A percentile compares a stretch with the other conserved stretches of the same genome.
phyloP scores from a whole-genome alignment of 2,113 vertebrate species.

The Agapornis roseicollis region DNA sequence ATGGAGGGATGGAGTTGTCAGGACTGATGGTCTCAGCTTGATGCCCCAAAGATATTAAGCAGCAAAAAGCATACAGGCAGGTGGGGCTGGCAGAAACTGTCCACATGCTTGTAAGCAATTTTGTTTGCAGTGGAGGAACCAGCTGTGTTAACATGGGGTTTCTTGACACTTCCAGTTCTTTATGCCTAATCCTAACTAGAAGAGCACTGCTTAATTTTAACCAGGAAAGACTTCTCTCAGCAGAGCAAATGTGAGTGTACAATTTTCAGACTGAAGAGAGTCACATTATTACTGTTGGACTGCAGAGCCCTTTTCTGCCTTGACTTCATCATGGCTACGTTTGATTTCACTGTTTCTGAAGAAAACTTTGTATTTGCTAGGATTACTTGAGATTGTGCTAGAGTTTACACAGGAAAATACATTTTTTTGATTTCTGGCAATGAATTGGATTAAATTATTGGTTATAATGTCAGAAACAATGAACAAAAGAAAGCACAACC shows the following conservation, averaged over 20 bases:
- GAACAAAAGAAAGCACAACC: background rate
- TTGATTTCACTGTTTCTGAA: background rate
- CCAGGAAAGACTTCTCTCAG: background rate
- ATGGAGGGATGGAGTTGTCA: background rate
- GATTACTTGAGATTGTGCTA: background rate
- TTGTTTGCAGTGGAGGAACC: background rate
- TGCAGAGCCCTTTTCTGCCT: background rate
- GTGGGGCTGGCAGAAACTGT: background rate
- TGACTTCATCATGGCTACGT: background rate
- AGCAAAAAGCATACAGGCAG: background rate
- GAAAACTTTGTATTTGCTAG: background rate
- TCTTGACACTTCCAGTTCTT: background rate
- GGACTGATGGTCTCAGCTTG: background rate
- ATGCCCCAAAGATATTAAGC: background rate
- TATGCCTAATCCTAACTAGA: background rate
- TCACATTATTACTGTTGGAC: background rate
- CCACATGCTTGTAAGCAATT: background rate
- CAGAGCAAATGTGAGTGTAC: background rate
- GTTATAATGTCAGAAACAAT: background rate
- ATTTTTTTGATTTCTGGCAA: background rate
- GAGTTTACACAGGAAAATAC: background rate
- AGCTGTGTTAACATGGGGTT: background rate
- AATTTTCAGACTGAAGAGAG: background rate
- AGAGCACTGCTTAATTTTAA: background rate
- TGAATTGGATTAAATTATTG: background rate